A percentile compares a stretch with the other conserved stretches of the same genome.
Conservation (phyloP, 2,888 invertebrate species). For the Lobophora halterata region DNA sequence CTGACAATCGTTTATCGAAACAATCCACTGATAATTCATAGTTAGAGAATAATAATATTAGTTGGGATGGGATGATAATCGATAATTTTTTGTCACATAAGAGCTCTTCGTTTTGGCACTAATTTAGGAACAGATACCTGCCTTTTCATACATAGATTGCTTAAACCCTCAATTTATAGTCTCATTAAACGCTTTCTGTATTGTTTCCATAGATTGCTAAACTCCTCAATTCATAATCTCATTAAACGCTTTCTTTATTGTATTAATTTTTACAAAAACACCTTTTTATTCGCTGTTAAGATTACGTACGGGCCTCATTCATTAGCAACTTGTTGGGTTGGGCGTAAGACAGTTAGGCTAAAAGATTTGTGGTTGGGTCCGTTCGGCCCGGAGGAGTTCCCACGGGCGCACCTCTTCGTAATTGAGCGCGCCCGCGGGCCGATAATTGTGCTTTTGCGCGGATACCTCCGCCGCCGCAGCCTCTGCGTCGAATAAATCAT, state of each 20-base stretch:
- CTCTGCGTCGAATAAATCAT: constrained; percentile 70
- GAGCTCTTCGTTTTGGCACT: no score
- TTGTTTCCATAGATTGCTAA: no score
- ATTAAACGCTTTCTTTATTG: constrained; percentile 17
- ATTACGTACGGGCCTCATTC: constrained; percentile 31
- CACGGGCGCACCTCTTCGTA: constrained; percentile 77
- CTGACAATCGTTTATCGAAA: constrained; percentile 64
- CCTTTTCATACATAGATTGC: no score
- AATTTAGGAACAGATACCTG: no score
- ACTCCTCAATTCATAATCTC: no score
- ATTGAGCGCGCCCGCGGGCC: constrained; percentile 80
- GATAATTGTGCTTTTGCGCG: constrained; percentile 76
- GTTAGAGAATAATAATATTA: no score
- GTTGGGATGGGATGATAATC: no score
- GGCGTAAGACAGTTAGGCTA: constrained; percentile 60
- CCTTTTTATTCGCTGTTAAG: constrained; percentile 17
- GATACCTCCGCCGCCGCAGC: constrained; percentile 38
- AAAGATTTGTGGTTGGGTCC: constrained; percentile 69
- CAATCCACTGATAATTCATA: constrained; percentile 47
- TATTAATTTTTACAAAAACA: constrained; percentile 20
- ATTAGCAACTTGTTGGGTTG: constrained; percentile 58
- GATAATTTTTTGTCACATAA: no score
- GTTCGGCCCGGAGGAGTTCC: constrained; percentile 65
- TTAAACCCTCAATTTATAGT: no score
- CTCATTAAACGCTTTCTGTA: constrained; percentile 14